Evolutionary conservation across 2,888 invertebrate species (phyloP).

Genomic region (Drosophila mercatorum): DNA sequence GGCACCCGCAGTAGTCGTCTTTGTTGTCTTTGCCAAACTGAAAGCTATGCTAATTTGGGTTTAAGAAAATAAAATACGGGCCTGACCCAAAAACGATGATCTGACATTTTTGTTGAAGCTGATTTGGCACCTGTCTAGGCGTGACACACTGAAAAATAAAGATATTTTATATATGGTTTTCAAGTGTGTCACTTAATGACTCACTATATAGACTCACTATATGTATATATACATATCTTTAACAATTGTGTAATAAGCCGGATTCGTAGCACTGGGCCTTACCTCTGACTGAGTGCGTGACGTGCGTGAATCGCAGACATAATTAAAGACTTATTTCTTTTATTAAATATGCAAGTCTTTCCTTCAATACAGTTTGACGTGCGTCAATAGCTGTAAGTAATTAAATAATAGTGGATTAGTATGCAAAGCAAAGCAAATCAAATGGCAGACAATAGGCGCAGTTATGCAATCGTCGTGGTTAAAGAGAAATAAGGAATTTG

Average conservation of each 20-base stretch:
- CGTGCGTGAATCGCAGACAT: constrained; percentile 52
- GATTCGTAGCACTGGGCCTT: constrained; percentile 48
- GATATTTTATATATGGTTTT: background rate
- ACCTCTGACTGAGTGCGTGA: constrained; percentile 55
- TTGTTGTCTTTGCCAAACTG: constrained; percentile 19
- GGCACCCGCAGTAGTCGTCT: constrained; percentile 21
- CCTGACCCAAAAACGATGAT: constrained; percentile 49
- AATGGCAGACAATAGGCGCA: background rate
- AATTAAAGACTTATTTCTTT: constrained; percentile 37
- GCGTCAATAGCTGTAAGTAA: constrained; percentile 9
- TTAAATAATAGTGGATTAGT: constrained; percentile 21
- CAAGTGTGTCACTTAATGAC: constrained; percentile 19
- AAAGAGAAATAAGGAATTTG: background rate
- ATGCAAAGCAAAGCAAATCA: constrained; percentile 22
- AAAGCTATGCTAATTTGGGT: constrained; percentile 51
- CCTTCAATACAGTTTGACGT: constrained; percentile 4
- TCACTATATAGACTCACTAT: constrained; percentile 42
- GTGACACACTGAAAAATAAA: constrained; percentile 44
- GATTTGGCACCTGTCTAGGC: constrained; percentile 32
- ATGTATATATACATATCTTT: background rate
- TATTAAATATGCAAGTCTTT: constrained; percentile 18
- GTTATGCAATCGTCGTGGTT: constrained; percentile 10
- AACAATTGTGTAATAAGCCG: constrained; percentile 54
- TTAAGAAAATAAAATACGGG: constrained; percentile 48
- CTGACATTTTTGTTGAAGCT: constrained; percentile 24